A percentile compares a stretch with the other conserved stretches of the same genome.
phyloP scores from a whole-genome alignment of 2,888 invertebrate species.

The Synanthedon formicaeformis region DNA sequence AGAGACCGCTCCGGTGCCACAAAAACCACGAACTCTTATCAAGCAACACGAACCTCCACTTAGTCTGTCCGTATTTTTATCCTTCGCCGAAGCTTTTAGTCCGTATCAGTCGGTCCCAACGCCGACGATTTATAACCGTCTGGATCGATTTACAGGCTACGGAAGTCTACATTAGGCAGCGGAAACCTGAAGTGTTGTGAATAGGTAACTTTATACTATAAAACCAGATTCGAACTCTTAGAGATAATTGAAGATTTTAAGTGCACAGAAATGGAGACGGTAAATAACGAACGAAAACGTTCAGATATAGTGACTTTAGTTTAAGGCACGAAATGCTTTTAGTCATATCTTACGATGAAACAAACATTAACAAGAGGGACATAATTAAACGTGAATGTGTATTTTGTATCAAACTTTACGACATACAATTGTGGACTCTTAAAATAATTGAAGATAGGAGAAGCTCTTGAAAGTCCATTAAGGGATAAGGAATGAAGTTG shows the following conservation, averaged over 20 bases:
- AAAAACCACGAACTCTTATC: slow-evolving; percentile 65
- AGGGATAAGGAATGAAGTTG: slow-evolving; percentile 49
- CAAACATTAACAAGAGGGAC: background rate
- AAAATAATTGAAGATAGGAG: slow-evolving; percentile 36
- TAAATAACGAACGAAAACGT: background rate
- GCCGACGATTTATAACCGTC: slow-evolving; percentile 52
- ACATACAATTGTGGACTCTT: slow-evolving; percentile 16
- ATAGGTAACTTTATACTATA: slow-evolving; percentile 44
- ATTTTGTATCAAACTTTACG: background rate
- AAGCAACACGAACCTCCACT: slow-evolving; percentile 62
- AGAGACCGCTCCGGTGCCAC: slow-evolving; percentile 46
- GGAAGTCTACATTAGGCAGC: slow-evolving; percentile 56
- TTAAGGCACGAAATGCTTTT: slow-evolving; percentile 18
- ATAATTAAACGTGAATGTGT: background rate
- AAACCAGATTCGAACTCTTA: slow-evolving; percentile 24
- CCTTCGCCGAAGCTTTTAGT: slow-evolving; percentile 55
- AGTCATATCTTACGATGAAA: slow-evolving; percentile 17
- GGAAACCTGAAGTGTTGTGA: slow-evolving; percentile 46
- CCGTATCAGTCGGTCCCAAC: slow-evolving; percentile 49
- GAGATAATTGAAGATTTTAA: slow-evolving; percentile 31
- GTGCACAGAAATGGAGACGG: background rate
- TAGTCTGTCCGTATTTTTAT: slow-evolving; percentile 57
- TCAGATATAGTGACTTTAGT: slow-evolving; percentile 18
- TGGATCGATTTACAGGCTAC: slow-evolving; percentile 53
- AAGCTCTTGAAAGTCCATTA: slow-evolving; percentile 49